Percentiles rank a stretch among this genome's conserved stretches.
phyloP scores from a whole-genome alignment of 1,140 invertebrate genomes.

The Manduca sexta region DNA sequence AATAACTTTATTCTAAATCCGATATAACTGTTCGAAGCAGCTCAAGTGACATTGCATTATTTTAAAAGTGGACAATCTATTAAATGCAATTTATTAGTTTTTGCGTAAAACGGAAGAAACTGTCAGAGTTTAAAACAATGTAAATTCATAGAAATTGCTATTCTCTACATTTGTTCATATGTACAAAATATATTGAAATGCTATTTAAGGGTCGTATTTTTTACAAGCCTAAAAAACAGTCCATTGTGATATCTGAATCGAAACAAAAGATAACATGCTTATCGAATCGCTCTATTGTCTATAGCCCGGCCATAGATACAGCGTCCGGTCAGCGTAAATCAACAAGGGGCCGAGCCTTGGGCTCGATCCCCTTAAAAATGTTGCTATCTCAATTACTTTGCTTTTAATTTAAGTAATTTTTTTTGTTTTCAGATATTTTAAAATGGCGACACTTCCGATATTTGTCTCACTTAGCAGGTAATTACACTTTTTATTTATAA shows the following conservation, averaged over 20 bases:
- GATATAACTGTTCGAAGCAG: too few relatives aligned
- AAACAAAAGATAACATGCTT: slow-evolving; percentile 42
- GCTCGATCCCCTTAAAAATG: too few relatives aligned
- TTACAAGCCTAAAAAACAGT: slow-evolving; percentile 10
- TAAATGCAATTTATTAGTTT: too few relatives aligned
- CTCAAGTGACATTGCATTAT: too few relatives aligned
- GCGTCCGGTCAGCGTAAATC: slow-evolving; percentile 32
- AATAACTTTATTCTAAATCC: too few relatives aligned
- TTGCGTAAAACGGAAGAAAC: too few relatives aligned
- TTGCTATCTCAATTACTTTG: neutral
- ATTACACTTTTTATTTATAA: slow-evolving; percentile 1
- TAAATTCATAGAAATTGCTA: too few relatives aligned
- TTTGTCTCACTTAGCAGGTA: slow-evolving; percentile 58
- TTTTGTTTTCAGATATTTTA: slow-evolving; percentile 28
- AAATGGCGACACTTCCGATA: slow-evolving; percentile 55
- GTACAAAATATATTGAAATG: too few relatives aligned
- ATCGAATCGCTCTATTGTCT: slow-evolving; percentile 49
- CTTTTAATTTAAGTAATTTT: neutral
- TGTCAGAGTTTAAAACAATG: too few relatives aligned
- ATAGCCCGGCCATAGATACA: slow-evolving; percentile 19
- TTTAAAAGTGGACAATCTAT: too few relatives aligned
- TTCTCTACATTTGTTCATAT: too few relatives aligned
- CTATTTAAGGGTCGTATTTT: too few relatives aligned
- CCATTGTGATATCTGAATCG: slow-evolving; percentile 36
- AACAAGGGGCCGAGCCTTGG: neutral